A percentile compares a stretch with the other conserved stretches of the same genome.
Evolutionary conservation across 1,140 invertebrate species (phyloP).

Genomic region (Fopius arisanus): DNA sequence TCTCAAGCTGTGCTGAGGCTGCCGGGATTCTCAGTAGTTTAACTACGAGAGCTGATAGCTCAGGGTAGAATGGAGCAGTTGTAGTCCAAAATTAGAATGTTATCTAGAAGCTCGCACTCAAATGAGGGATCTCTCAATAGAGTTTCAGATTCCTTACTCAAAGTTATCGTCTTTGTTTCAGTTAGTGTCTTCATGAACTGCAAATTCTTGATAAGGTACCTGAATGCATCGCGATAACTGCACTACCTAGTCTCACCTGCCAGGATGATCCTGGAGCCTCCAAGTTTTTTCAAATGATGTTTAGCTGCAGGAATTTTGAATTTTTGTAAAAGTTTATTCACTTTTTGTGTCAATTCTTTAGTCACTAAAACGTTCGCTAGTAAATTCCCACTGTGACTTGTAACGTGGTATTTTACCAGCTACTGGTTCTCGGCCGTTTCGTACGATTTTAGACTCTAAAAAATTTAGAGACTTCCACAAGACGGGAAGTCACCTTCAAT

Average conservation of each 20-base stretch:
- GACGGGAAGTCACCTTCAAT: no score
- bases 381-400: background rate
- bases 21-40: conserved; percentile 14
- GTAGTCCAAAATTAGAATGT: background rate
- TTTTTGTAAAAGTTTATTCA: background rate
- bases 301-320: conserved; percentile 12
- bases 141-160: background rate
- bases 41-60: background rate
- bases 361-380: background rate
- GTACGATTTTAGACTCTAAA: no score
- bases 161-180: background rate
- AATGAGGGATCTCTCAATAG: background rate
- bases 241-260: background rate
- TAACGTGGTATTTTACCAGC: no score
- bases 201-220: background rate
- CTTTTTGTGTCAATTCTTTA: background rate
- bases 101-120: background rate
- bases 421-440: no score
- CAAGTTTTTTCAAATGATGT: background rate
- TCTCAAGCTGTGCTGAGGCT: conserved; percentile 19
- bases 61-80: background rate
- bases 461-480: no score
- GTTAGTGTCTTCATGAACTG: background rate
- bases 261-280: background rate
- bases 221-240: background rate